These are phyloP conservation scores for Anaspis maculata DNA, from an alignment of 2,888 invertebrate genomes.

Conservation along the genomic window DNA sequence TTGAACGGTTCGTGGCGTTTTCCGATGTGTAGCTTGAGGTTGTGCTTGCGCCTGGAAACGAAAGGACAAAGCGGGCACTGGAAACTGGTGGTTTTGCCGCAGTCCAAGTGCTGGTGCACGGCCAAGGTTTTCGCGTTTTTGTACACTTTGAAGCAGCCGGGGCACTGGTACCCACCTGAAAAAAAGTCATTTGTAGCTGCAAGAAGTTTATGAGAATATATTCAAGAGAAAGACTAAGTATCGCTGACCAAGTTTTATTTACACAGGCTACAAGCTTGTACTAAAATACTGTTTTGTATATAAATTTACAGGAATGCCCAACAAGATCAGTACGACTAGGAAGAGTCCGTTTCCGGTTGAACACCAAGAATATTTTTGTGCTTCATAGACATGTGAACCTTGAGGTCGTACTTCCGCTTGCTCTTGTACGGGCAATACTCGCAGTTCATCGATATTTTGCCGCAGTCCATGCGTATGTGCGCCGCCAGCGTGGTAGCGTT, in stretches of 20 bases:
- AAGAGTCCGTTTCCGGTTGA: background rate
- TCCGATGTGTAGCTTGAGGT: background rate
- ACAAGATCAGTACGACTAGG: background rate
- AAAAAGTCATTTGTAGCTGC: too few species aligned
- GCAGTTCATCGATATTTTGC: background rate
- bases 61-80: constrained; percentile 56
- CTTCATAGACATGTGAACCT: background rate
- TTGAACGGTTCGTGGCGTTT: too few species aligned
- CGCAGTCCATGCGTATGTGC: background rate
- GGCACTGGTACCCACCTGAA: too few species aligned
- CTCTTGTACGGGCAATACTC: background rate
- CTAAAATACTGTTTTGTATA: background rate
- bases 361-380: background rate
- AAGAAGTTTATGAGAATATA: too few species aligned
- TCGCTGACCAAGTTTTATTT: too few species aligned
- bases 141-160: constrained; percentile 8
- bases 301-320: background rate
- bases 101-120: constrained; percentile 7
- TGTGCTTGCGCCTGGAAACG: constrained; percentile 26
- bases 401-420: background rate
- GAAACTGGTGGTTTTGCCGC: constrained; percentile 47
- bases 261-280: too few species aligned
- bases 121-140: constrained; percentile 8
- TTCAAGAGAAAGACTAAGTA: too few species aligned
- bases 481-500: background rate